These are phyloP conservation scores for Huso huso DNA, from an alignment of 2,797 vertebrate genomes.

Conservation along the genomic window DNA sequence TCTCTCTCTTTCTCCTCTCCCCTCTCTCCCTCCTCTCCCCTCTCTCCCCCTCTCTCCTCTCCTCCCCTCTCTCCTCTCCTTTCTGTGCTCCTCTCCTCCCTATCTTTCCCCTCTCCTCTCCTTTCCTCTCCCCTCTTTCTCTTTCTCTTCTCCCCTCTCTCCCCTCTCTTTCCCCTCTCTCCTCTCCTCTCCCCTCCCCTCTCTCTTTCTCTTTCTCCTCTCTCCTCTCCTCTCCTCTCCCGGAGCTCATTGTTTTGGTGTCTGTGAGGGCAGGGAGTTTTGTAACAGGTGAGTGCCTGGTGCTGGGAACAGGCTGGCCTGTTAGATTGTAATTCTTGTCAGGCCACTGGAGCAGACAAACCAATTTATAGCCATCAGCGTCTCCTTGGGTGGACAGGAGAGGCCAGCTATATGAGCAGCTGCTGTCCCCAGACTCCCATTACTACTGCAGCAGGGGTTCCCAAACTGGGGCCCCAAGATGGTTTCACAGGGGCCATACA, in stretches of 20 bases:
- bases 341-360: constrained; percentile 54
- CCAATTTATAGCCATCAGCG: constrained; percentile 55
- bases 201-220: too few relatives aligned
- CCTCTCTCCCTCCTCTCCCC: too few relatives aligned
- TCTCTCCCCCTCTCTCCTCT: too few relatives aligned
- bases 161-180: background rate
- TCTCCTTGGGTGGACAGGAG: constrained; percentile 37
- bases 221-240: too few relatives aligned
- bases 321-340: constrained; percentile 42
- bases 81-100: too few relatives aligned
- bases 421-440: constrained; percentile 13
- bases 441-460: background rate
- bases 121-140: background rate
- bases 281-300: constrained; percentile 41
- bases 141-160: constrained; percentile 1
- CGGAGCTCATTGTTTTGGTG: background rate
- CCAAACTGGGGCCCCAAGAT: too few relatives aligned
- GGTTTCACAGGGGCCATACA: too few relatives aligned
- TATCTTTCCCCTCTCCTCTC: too few relatives aligned
- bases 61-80: too few relatives aligned
- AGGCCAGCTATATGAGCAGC: constrained; percentile 20
- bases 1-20: too few relatives aligned
- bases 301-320: constrained; percentile 40
- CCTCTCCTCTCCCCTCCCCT: constrained; percentile 17
- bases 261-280: background rate